phyloP scores from a whole-genome alignment of 2,113 vertebrate species.

The Nesoenas mayeri region DNA sequence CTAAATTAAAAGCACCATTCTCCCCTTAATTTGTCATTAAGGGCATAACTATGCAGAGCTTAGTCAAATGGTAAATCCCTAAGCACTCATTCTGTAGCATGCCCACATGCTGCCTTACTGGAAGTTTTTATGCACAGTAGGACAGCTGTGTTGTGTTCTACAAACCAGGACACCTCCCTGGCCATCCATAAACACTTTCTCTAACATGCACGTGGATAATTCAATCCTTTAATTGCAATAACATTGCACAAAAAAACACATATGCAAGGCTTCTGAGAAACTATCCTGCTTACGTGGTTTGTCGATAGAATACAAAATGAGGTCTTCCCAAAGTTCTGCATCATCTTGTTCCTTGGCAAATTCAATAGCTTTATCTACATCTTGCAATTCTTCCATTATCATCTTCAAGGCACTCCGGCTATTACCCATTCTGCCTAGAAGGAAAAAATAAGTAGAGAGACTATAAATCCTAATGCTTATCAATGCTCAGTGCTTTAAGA shows the following conservation, averaged over 20 bases:
- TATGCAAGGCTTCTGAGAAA: background rate
- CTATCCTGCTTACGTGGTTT: constrained; percentile 87
- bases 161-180: background rate
- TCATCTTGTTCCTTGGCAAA: constrained; percentile 99
- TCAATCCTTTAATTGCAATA: background rate
- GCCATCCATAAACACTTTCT: background rate
- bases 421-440: constrained; percentile 95
- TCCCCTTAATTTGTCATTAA: background rate
- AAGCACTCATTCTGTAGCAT: background rate
- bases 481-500: background rate
- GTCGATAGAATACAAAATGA: constrained; percentile 97
- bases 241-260: background rate
- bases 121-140: background rate
- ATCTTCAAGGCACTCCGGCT: constrained; percentile 95
- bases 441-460: background rate
- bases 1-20: constrained; percentile 2
- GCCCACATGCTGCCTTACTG: background rate
- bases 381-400: constrained; percentile 95
- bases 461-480: background rate
- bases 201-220: background rate
- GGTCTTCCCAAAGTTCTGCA: constrained; percentile 96
- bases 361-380: constrained; percentile 98
- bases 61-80: background rate
- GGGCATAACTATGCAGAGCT: background rate
- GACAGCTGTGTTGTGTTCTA: background rate